Evolutionary conservation across 2,888 invertebrate species (phyloP), one percentile per base, ranked within the genome.

Genomic region (Cabera pusaria): DNA sequence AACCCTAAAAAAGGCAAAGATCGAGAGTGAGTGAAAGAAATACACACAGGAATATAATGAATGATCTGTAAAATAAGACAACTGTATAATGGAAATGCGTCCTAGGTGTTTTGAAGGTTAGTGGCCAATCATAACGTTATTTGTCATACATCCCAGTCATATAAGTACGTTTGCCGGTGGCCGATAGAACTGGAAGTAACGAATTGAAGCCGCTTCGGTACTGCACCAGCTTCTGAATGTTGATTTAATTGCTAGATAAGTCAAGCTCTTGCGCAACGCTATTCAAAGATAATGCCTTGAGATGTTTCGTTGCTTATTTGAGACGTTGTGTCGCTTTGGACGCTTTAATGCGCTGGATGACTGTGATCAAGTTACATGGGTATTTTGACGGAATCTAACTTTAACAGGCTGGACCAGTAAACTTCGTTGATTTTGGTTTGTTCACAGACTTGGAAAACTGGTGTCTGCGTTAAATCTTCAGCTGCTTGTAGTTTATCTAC

Each of bases 241-340:
- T 80, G 87, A 88, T 88, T 85, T 87, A 88, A 87, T 88, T 87
- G 86, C 80, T 68, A 79, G 87, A 88, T 88, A 88, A 85, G 79
- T 80, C 79, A 64, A 59, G 59, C 68, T 72, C 71, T 68, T 69
- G 71, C 77, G 77, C 79, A 79, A 72, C 77, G 68, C 76, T 72
- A 84, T 84, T 83, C 73, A 76, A 78, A 83, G 79, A 85, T 85
- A 83, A 85, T 84, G 76, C 74, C 69, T 77, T 73, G 68, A 83
- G 80, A 83, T 82, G 80, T 83, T 83, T 74, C 71, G 76, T 71
- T 64, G 73, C 72, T 73, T 76, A 75, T 77, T 69, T 70, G 70
- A 80, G 80, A 82, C 75, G 55, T 50, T 49, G 75, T 48, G 50
- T 46, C 52, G 29, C 24, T 36, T 44, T 46, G 29, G 44, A 41